These are phyloP conservation scores for Micoletzkya japonica DNA, from an alignment of 2,888 invertebrate species.

Conservation along the genomic window DNA sequence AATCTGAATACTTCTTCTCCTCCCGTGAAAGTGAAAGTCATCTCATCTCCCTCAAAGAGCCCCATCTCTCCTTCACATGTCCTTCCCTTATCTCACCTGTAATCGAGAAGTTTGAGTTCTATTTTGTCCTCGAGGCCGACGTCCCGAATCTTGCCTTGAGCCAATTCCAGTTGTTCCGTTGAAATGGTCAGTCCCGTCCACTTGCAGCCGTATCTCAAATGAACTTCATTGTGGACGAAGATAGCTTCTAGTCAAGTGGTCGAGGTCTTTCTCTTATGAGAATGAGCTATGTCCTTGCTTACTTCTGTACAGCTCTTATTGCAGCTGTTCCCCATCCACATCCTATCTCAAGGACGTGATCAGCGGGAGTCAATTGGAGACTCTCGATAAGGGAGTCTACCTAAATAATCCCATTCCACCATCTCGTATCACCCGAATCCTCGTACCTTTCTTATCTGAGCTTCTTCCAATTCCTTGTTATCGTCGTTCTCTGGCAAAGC, in stretches of 20 bases:
- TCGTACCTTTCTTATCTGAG: constrained; percentile 43
- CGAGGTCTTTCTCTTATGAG: neutral
- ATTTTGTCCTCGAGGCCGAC: constrained; percentile 46
- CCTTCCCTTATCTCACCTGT: constrained; percentile 36
- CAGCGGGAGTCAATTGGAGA: constrained; percentile 38
- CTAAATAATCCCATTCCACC: no score
- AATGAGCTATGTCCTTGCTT: neutral
- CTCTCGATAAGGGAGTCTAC: constrained; percentile 45
- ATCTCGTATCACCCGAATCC: no score
- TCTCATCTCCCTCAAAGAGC: neutral
- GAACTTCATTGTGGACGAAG: no score
- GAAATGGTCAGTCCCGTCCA: constrained; percentile 60
- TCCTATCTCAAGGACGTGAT: constrained; percentile 57
- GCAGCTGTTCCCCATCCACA: constrained; percentile 57
- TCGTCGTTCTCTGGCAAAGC: neutral
- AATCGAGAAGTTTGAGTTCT: constrained; percentile 52
- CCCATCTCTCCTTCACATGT: neutral
- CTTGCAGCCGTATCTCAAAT: constrained; percentile 42
- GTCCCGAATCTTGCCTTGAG: constrained; percentile 40
- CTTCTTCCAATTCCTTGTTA: constrained; percentile 36
- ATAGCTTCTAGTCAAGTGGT: neutral
- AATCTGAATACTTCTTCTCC: constrained; percentile 36
- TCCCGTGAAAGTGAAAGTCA: neutral
- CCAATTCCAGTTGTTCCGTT: constrained; percentile 51
- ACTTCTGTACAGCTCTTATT: constrained; percentile 45